phyloP scores from a whole-genome alignment of 2,113 vertebrate species.

The Anoura caudifer region DNA sequence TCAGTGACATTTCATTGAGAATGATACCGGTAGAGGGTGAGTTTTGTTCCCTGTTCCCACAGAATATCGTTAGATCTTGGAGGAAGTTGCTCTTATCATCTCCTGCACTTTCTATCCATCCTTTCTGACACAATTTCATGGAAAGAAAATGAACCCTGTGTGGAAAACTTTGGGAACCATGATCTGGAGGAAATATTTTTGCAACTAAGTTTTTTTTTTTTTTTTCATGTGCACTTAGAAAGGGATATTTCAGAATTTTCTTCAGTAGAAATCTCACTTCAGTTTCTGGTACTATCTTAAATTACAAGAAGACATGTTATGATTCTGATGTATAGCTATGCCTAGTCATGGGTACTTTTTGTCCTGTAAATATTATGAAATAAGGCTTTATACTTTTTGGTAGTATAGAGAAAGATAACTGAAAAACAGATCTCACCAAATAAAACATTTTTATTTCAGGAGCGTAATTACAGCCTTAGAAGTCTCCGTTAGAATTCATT shows the following conservation, averaged over 20 bases:
- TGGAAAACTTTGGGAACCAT: not conserved
- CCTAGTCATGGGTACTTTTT: not conserved
- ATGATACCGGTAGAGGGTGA: not conserved
- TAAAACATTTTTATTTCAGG: slow-evolving; percentile 45
- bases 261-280: not conserved
- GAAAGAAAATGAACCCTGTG: not conserved
- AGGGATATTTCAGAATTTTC: not conserved
- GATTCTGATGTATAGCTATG: not conserved
- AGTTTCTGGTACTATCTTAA: not conserved
- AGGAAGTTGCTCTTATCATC: not conserved
- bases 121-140: not conserved
- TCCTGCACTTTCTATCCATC: not conserved
- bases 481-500: not conserved
- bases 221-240: not conserved
- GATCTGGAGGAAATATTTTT: not conserved
- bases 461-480: slow-evolving; percentile 18
- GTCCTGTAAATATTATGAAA: slow-evolving; percentile 42
- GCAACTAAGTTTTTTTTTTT: not conserved
- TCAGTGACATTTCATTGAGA: not conserved
- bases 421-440: not conserved
- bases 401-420: not conserved
- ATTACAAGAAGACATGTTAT: not conserved
- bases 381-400: not conserved
- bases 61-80: not conserved
- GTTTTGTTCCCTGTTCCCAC: accelerated